These are phyloP conservation scores for Genyomyrus donnyi DNA, from an alignment of 2,113 vertebrate species.

Conservation along the genomic window DNA sequence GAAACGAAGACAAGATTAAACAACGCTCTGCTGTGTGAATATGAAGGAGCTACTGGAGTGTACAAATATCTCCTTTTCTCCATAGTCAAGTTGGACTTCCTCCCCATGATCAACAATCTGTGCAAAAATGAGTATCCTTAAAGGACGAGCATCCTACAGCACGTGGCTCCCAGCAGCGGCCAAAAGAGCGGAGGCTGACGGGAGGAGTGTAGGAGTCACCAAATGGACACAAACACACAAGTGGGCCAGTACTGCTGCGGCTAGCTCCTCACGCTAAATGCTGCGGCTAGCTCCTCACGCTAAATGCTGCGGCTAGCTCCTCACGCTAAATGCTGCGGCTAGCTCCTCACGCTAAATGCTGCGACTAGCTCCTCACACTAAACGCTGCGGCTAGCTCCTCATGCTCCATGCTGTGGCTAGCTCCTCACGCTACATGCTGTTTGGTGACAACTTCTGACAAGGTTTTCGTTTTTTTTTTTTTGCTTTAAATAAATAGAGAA, in stretches of 20 bases:
- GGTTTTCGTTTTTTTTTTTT: neutral
- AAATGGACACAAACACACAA: neutral
- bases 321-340: neutral
- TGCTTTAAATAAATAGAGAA: neutral
- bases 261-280: neutral
- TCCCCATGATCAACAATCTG: neutral
- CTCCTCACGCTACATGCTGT: neutral
- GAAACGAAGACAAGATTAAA: neutral
- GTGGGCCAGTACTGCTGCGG: neutral
- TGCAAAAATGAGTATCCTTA: conserved; percentile 8
- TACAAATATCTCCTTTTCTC: conserved; percentile 22
- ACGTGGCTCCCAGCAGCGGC: neutral
- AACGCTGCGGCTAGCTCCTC: neutral
- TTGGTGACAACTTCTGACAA: neutral
- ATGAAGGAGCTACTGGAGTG: conserved; percentile 27
- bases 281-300: neutral
- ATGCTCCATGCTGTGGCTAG: neutral
- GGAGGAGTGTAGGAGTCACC: neutral
- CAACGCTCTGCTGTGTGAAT: conserved; percentile 13
- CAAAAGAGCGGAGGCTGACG: neutral
- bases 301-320: neutral
- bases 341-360: neutral
- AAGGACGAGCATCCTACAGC: conserved; percentile 27
- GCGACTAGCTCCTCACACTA: no score
- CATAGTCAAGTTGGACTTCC: neutral